Percentiles rank a stretch among this genome's conserved stretches.
Evolutionary conservation across 2,888 invertebrate species (phyloP).

Genomic region (Gymnosoma rotundatum): DNA sequence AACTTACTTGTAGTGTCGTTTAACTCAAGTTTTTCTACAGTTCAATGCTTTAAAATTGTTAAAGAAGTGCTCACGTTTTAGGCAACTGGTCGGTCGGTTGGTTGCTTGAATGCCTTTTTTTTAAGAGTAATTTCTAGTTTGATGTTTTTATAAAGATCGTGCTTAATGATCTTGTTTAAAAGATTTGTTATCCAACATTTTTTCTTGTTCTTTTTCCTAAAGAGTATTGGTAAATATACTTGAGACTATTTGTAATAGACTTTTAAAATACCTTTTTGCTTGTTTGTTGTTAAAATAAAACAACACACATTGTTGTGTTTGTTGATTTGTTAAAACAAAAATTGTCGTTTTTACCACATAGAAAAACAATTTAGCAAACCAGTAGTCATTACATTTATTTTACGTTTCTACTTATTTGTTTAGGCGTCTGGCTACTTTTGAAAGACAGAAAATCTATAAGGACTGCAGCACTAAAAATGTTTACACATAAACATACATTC

Average conservation of each 20-base stretch:
- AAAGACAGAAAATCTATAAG: slow-evolving; percentile 32
- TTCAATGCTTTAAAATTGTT: slow-evolving; percentile 48
- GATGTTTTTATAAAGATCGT: slow-evolving; percentile 63
- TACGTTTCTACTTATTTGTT: slow-evolving; percentile 49
- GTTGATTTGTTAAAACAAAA: slow-evolving; percentile 58
- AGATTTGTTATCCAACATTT: slow-evolving; percentile 63
- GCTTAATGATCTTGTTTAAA: slow-evolving; percentile 70
- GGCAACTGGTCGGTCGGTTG: slow-evolving; percentile 4
- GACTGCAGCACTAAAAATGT: background rate
- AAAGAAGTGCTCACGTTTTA: slow-evolving; percentile 35
- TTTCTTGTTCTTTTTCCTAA: slow-evolving; percentile 62
- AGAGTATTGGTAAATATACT: slow-evolving; percentile 76
- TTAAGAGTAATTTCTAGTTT: slow-evolving; percentile 22
- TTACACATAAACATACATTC: too few species aligned
- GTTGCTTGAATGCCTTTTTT: background rate
- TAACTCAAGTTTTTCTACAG: slow-evolving; percentile 42
- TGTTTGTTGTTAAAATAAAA: slow-evolving; percentile 5
- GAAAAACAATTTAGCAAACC: slow-evolving; percentile 43
- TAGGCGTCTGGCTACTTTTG: slow-evolving; percentile 62
- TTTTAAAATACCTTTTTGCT: slow-evolving; percentile 26
- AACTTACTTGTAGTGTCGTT: slow-evolving; percentile 32
- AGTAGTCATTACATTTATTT: slow-evolving; percentile 47
- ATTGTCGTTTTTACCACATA: slow-evolving; percentile 30
- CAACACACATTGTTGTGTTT: slow-evolving; percentile 10
- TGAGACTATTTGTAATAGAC: slow-evolving; percentile 74